A percentile compares a stretch with the other conserved stretches of the same genome.
Conservation (phyloP, 2,797 vertebrate species). For the Coluber constrictor region DNA sequence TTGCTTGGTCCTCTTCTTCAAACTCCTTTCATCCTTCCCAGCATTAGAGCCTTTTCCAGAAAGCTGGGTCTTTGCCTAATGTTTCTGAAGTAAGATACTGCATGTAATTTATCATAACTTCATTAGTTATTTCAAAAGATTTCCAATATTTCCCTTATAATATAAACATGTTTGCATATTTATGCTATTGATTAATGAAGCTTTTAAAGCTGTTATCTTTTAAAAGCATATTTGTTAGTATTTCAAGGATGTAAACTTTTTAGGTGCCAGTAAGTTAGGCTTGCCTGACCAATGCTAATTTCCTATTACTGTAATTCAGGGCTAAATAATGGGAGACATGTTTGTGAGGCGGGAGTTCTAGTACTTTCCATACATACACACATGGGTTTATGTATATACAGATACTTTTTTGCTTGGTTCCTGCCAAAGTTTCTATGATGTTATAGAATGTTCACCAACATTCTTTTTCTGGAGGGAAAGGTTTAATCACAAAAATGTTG, state of each 20-base stretch:
- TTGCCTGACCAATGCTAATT: not conserved
- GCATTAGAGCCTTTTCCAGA: not conserved
- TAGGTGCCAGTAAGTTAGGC: not conserved
- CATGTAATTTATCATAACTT: not conserved
- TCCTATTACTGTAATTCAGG: not conserved
- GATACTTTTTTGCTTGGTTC: not conserved
- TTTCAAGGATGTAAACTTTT: not conserved
- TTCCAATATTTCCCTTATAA: not conserved
- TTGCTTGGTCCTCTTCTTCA: not conserved
- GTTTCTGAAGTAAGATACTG: not conserved
- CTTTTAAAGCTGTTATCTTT: not conserved
- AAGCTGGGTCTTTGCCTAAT: not conserved
- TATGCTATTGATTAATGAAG: not conserved
- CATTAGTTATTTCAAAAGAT: not conserved
- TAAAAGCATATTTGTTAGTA: not conserved
- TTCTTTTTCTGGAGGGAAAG: not conserved
- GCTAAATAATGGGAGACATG: not conserved
- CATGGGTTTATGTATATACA: not conserved
- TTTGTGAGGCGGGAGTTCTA: not conserved
- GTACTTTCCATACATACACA: not conserved
- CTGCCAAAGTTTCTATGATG: not conserved
- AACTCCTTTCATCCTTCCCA: not conserved
- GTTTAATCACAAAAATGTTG: not conserved
- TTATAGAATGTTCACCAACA: not conserved
- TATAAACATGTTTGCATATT: not conserved